These are phyloP conservation scores for Helobdella robusta DNA, from an alignment of 2,888 invertebrate genomes.

Conservation along the genomic window DNA sequence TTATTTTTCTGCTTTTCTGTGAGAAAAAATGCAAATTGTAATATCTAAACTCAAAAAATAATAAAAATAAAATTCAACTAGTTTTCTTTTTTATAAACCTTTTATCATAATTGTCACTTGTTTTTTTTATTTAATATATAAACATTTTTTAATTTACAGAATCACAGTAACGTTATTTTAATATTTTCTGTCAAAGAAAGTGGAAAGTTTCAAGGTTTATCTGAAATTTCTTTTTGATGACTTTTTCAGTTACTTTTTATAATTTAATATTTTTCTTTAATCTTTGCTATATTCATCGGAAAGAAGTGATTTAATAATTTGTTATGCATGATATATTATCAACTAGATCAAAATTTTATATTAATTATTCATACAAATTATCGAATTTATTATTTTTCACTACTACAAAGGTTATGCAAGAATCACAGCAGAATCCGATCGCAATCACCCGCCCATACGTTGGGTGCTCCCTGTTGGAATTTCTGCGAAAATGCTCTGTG, in stretches of 20 bases:
- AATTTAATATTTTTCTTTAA: neutral
- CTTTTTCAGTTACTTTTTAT: neutral
- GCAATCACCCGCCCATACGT: slow-evolving; percentile 67
- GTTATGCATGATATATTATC: too few species aligned
- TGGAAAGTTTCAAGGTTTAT: slow-evolving; percentile 62
- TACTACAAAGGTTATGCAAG: slow-evolving; percentile 69
- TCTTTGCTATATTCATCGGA: too few species aligned
- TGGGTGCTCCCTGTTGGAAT: slow-evolving; percentile 90
- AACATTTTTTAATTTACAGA: neutral
- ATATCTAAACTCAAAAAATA: too few species aligned
- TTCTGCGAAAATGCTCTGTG: slow-evolving; percentile 81
- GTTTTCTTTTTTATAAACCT: too few species aligned
- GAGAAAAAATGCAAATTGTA: too few species aligned
- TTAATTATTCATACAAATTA: too few species aligned
- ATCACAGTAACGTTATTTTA: slow-evolving; percentile 59
- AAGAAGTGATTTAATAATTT: too few species aligned
- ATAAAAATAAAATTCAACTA: too few species aligned
- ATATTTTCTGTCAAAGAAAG: slow-evolving; percentile 97
- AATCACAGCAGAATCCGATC: slow-evolving; percentile 73
- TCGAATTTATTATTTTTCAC: neutral
- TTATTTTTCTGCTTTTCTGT: too few species aligned
- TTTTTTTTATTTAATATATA: too few species aligned
- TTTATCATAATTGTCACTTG: slow-evolving; percentile 55
- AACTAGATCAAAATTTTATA: too few species aligned
- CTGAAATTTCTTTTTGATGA: neutral